These are phyloP conservation scores for Sycobia sp. DNA, from an alignment of 1,140 invertebrate species.

Conservation along the genomic window DNA sequence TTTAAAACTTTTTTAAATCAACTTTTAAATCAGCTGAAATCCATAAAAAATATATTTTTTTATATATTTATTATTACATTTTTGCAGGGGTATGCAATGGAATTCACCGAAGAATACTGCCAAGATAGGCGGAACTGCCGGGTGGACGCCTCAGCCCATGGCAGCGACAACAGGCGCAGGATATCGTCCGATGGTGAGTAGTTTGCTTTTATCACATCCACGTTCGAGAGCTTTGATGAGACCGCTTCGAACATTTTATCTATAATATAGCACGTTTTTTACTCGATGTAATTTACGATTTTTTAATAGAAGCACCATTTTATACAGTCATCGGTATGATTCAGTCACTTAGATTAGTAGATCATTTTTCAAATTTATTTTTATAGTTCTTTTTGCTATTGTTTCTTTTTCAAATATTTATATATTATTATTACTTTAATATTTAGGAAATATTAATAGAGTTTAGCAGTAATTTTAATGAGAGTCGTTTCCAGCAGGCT, in stretches of 20 bases:
- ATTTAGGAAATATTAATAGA: background rate
- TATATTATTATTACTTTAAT: slow-evolving; percentile 7
- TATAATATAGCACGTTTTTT: slow-evolving; percentile 35
- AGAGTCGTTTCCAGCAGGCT: slow-evolving; percentile 13
- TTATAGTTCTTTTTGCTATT: background rate
- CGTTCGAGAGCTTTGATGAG: background rate
- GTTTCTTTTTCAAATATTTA: background rate
- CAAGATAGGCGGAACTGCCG: slow-evolving; percentile 71
- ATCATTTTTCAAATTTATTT: no score
- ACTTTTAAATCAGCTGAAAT: no score
- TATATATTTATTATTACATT: no score
- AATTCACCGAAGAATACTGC: slow-evolving; percentile 84
- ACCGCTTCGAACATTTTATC: slow-evolving; percentile 13
- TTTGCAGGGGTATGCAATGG: slow-evolving; percentile 76
- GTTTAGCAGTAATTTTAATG: background rate
- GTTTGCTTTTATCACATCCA: background rate
- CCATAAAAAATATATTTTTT: no score
- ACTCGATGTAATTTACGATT: slow-evolving; percentile 18
- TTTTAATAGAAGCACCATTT: slow-evolving; percentile 13
- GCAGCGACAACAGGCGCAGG: slow-evolving; percentile 82
- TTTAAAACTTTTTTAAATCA: no score
- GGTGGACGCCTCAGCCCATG: slow-evolving; percentile 84
- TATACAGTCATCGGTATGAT: no score
- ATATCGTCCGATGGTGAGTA: slow-evolving; percentile 81
- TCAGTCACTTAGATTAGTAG: background rate